Evolutionary conservation across 2,888 invertebrate genomes (phyloP), one percentile per base, ranked within the genome.

Genomic region (Rhagium mordax): DNA sequence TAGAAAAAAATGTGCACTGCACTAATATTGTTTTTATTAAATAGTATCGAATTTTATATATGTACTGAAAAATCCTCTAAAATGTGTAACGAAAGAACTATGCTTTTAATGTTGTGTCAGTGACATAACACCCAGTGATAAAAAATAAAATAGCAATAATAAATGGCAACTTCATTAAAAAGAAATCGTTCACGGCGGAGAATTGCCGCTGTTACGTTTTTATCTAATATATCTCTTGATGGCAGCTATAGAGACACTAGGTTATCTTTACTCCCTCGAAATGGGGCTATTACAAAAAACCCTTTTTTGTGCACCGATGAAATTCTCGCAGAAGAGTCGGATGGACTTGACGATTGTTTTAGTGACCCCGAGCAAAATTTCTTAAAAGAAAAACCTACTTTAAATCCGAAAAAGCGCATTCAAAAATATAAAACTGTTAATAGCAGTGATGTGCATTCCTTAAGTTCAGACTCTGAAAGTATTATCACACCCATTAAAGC

Each of bases 211-310:
- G 92, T 97, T 85, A 95, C 96, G 85, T 98, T 98, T 90, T 91
- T 98, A 82, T 94, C 97, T 68, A 98, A 98, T 89, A 98, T 98
- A 86, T 97, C 98, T 77, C 90, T 98, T 77, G 97, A 98, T 90
- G 98, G 98, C 79, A 94, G 94, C 82, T 94, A 95, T 88, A 92
- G 92, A 86, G 94, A 94, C 86, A 92, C 93, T 74, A 92, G 90
- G 87, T 87, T 92, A 84, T 89, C 89, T 24, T 81, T 88, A 33
- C 78, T 89, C 67, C 86, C 89, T 60, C 85, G 88, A 72, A 88
- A 88, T 81, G 89, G 88, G 74, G 86, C 86, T 33, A 82, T 86
- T 60, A 81, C 75, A 7, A 85, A 84, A 78, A 78, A 79, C 71
- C 75, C 82, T 10, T 75, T 79, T 61, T 61, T 80, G 6, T 70